Evolutionary conservation across 2,113 vertebrate species (phyloP).

Genomic region (Thamnaconus septentrionalis): DNA sequence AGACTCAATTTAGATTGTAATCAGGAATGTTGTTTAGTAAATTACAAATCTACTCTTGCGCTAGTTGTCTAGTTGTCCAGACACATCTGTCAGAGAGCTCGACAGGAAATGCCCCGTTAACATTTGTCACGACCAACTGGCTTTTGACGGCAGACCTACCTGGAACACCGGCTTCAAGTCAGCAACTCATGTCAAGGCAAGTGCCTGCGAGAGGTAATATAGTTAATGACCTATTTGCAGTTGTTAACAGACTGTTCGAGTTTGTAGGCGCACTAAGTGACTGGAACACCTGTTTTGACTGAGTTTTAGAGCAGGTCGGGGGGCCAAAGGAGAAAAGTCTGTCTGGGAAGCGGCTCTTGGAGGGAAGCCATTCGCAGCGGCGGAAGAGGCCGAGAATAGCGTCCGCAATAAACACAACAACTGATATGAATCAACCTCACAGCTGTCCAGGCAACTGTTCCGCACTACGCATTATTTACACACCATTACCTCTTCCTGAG

Average conservation of each 20-base stretch:
- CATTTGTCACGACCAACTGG: conserved; percentile 26
- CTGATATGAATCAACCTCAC: conserved; percentile 47
- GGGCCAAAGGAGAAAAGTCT: conserved; percentile 57
- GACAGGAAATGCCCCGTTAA: background rate
- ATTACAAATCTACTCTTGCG: too few relatives aligned
- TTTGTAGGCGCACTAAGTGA: background rate
- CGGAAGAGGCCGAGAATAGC: background rate
- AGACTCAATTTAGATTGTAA: too few relatives aligned
- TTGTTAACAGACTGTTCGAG: conserved; percentile 34
- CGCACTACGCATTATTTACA: conserved; percentile 35
- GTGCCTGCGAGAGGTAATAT: conserved; percentile 16
- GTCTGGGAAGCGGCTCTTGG: conserved; percentile 29
- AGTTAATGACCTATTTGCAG: conserved; percentile 48
- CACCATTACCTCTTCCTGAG: conserved; percentile 51
- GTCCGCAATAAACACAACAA: conserved; percentile 41
- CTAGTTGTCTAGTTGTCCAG: too few relatives aligned
- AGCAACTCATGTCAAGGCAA: conserved; percentile 34
- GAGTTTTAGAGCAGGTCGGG: conserved; percentile 63
- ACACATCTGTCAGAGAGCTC: too few relatives aligned
- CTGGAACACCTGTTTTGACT: conserved; percentile 64
- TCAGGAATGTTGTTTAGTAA: too few relatives aligned
- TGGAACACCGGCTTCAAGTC: conserved; percentile 26
- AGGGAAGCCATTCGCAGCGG: background rate
- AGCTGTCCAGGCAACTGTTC: conserved; percentile 60
- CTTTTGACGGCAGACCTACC: background rate